Evolutionary conservation across 2,113 vertebrate genomes (phyloP).

Genomic region (Gavia stellata): DNA sequence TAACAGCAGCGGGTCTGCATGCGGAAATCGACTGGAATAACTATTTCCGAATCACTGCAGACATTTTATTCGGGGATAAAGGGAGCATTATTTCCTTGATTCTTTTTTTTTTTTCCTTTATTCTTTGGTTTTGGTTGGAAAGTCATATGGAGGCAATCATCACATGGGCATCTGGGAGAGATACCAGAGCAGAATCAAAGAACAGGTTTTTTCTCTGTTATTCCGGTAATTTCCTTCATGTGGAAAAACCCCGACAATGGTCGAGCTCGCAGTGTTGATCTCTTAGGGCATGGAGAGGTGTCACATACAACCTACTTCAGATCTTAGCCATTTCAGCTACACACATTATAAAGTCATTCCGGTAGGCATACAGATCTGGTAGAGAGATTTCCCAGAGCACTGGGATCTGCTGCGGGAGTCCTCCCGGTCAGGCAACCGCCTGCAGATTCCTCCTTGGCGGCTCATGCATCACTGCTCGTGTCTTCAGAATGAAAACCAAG

Average conservation of each 20-base stretch:
- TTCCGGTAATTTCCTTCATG: background rate
- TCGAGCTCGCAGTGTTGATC: background rate
- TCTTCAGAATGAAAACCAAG: background rate
- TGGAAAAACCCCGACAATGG: background rate
- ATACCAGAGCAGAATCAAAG: slow-evolving; percentile 5
- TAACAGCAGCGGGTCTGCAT: background rate
- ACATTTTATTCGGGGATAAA: background rate
- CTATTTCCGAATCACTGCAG: background rate
- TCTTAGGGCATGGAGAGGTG: background rate
- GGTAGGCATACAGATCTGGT: background rate
- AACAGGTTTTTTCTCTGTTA: background rate
- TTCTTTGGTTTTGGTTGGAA: background rate
- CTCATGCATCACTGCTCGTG: accelerated
- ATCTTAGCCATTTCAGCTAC: background rate
- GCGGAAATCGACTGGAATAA: accelerated
- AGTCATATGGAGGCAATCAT: slow-evolving; percentile 28
- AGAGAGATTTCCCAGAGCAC: background rate
- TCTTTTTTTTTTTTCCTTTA: background rate
- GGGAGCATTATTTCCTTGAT: background rate
- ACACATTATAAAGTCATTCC: accelerated
- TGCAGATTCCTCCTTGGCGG: background rate
- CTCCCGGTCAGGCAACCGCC: background rate
- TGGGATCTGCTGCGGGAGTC: background rate
- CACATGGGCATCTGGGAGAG: background rate
- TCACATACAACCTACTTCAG: background rate